These are phyloP conservation scores for Drosophila melanogaster DNA, from an alignment of 1,140 invertebrate genomes.

Conservation along the genomic window Release_6_plus_ISO1_MT NT_033779.5:2754501-2755000, in stretches of 20 bases:
- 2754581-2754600: constrained; percentile 82
- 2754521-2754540: constrained; percentile 30
- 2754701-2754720: too few relatives aligned
- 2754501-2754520: constrained; percentile 3
- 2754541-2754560: constrained; percentile 57
- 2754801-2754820: neutral
- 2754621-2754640: constrained; percentile 82
- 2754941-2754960: too few relatives aligned
- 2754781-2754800: too few relatives aligned
- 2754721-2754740: neutral
- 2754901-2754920: too few relatives aligned
- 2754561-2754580: constrained; percentile 60
- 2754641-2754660: constrained; percentile 73
- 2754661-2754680: constrained; percentile 24
- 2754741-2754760: neutral
- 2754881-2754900: too few relatives aligned
- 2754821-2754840: too few relatives aligned
- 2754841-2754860: too few relatives aligned
- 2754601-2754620: constrained; percentile 56
- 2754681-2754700: neutral
- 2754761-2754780: neutral
- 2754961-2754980: neutral
- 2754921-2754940: too few relatives aligned
- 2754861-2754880: too few relatives aligned
- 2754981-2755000: constrained; percentile 23